These are phyloP conservation scores for Gopherus evgoodei DNA, from an alignment of 2,113 vertebrate genomes.

Conservation along the genomic window DNA sequence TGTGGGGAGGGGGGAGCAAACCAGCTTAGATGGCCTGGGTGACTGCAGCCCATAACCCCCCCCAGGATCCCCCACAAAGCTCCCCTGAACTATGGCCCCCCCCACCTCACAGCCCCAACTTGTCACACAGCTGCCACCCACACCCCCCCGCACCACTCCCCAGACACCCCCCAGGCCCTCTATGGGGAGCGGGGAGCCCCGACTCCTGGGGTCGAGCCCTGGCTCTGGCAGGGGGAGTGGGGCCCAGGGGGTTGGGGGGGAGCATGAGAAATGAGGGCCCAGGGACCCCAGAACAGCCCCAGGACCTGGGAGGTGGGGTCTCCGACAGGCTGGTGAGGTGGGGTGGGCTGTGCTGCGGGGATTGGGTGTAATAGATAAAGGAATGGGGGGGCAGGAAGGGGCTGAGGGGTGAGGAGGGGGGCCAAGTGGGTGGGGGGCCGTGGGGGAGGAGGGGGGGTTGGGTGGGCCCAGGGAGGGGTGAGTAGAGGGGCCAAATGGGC, in stretches of 20 bases:
- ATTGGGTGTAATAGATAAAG: too few relatives aligned
- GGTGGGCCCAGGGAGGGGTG: neutral
- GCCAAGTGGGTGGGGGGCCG: too few relatives aligned
- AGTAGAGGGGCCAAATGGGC: neutral
- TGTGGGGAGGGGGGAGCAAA: constrained; percentile 47
- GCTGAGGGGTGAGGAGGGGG: too few relatives aligned
- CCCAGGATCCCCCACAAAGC: too few relatives aligned
- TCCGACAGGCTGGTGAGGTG: too few relatives aligned
- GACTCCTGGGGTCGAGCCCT: neutral
- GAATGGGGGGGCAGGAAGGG: neutral
- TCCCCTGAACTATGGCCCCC: neutral
- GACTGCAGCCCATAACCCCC: too few relatives aligned
- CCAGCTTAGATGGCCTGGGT: neutral
- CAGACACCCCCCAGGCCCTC: too few relatives aligned
- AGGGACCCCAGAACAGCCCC: too few relatives aligned
- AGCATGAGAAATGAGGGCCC: neutral
- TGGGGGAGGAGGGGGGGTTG: neutral
- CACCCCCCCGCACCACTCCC: too few relatives aligned
- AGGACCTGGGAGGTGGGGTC: too few relatives aligned
- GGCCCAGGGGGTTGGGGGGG: neutral
- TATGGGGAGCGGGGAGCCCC: neutral
- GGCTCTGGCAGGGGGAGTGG: neutral
- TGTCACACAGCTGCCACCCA: neutral
- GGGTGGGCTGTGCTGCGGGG: neutral
- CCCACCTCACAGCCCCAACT: neutral